Base-by-base conservation (phyloP, 2,113 vertebrate genomes). In the Spea bombifrons region DNA sequence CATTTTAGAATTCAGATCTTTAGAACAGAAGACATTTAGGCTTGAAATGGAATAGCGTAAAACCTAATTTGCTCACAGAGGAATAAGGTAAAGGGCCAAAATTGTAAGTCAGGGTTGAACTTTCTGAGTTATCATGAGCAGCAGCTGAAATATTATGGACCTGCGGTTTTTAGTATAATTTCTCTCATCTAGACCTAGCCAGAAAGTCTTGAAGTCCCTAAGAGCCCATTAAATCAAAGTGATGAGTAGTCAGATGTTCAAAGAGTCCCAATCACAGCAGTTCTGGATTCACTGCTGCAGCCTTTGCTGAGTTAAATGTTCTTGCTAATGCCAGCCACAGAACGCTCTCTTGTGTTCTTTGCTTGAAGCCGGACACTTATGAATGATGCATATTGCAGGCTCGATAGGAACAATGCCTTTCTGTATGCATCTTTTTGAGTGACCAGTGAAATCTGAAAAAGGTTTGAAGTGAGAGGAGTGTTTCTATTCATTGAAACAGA, bases 21-120 rank as follows among this genome's bases (percentile, higher is more conserved):
- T 90, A 85, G 85, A 87, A 92, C 90, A 89, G 84, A 85, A 84
- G 86, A 86, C 87, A 91, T 91, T 91, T 90, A 91, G 76, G 80
- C 86, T 87, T 90, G 89, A 91, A 87, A 89, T 89, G 87, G 85
- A 85, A 81, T n/a, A 84, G 86, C 86, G 87, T 88, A 90, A 85
- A 85, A 89, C 86, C 84, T 86, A 75, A 79, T 84, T 72, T 73
- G 84, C 86, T 75, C 75, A 89, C 83, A 82, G 85, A 3, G 81
- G 86, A 84, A 81, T 52, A 0, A 71, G 79, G 82, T 71, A 10
- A n/a, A 46, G 57, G 53, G 17, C 61, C 70, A 0, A 15, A 1
- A 59, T 5, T 8, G 0, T 0, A 61, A 84, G 86, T 82, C 84
- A 85, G 86, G 83, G 86, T 83, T 80, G 85, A 1, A 0, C 0